Conservation (phyloP, 2,888 invertebrate species). For the Encarsia formosa region DNA sequence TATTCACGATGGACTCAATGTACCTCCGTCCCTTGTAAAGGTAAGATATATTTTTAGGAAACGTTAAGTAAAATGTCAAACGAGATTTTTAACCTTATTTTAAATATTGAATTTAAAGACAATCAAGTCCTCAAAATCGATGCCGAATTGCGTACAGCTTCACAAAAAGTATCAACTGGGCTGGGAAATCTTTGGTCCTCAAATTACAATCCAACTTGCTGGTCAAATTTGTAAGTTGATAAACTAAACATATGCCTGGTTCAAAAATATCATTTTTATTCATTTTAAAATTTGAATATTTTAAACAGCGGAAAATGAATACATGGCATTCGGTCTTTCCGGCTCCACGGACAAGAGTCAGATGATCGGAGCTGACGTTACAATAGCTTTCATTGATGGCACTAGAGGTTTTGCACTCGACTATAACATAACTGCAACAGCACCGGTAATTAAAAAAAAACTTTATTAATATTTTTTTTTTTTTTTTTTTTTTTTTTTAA, state of each 20-base stretch:
- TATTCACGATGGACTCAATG: slow-evolving; percentile 76
- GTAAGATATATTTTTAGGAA: slow-evolving; percentile 43
- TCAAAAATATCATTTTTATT: too few species aligned
- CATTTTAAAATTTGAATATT: too few species aligned
- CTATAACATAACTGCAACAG: slow-evolving; percentile 79
- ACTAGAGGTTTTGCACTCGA: slow-evolving; percentile 72
- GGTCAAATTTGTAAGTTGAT: slow-evolving; percentile 63
- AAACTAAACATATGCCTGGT: slow-evolving; percentile 1
- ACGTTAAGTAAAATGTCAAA: too few species aligned
- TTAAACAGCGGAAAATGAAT: slow-evolving; percentile 65
- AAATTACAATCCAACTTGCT: slow-evolving; percentile 78
- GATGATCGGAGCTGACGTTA: slow-evolving; percentile 84
- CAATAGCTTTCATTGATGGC: slow-evolving; percentile 70
- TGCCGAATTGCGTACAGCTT: slow-evolving; percentile 82
- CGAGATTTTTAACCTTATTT: too few species aligned
- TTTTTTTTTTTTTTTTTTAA: too few species aligned
- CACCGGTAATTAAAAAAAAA: slow-evolving; percentile 67
- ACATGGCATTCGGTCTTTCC: slow-evolving; percentile 86
- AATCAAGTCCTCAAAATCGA: slow-evolving; percentile 56
- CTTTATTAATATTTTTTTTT: too few species aligned
- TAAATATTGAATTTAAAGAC: slow-evolving; percentile 34
- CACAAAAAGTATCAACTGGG: slow-evolving; percentile 79
- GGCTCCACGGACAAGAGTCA: slow-evolving; percentile 66
- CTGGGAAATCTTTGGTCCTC: slow-evolving; percentile 88
- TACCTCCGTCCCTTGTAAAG: slow-evolving; percentile 78